A percentile compares a stretch with the other conserved stretches of the same genome.
Conservation (phyloP, 2,797 vertebrate genomes). For the Bryconaethiops microstoma region DNA sequence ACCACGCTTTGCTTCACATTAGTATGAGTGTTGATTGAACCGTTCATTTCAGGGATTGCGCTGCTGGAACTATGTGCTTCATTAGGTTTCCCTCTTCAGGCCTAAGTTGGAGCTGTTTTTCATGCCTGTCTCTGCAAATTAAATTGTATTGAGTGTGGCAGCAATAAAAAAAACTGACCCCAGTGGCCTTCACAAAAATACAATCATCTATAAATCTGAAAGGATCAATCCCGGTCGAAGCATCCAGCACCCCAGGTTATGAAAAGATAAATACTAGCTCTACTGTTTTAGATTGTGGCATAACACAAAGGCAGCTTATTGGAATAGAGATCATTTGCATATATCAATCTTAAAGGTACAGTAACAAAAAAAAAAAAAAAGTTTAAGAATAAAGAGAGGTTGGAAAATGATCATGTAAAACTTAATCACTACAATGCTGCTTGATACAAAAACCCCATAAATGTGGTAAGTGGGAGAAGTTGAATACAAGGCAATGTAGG, state of each 20-base stretch:
- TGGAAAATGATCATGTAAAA: too few relatives aligned
- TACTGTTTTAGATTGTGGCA: too few relatives aligned
- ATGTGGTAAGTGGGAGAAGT: too few relatives aligned
- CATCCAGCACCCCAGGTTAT: not conserved
- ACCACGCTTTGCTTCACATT: not conserved
- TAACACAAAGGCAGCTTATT: too few relatives aligned
- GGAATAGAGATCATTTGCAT: too few relatives aligned
- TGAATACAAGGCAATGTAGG: too few relatives aligned
- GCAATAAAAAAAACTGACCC: constrained; percentile 13
- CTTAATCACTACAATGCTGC: too few relatives aligned
- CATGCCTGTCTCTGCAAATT: constrained; percentile 5
- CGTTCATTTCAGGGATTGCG: not conserved
- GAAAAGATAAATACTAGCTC: too few relatives aligned
- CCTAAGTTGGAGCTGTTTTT: not conserved
- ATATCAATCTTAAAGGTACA: too few relatives aligned
- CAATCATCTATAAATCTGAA: constrained; percentile 1
- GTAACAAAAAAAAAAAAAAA: too few relatives aligned
- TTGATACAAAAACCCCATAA: too few relatives aligned
- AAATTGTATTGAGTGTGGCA: constrained; percentile 14
- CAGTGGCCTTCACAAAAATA: not conserved
- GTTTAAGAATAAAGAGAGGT: too few relatives aligned
- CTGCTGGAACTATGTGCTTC: constrained; percentile 20
- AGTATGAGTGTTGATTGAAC: not conserved
- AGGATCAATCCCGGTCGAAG: not conserved
- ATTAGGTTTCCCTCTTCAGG: not conserved